Conservation (phyloP, 2,888 invertebrate genomes). For the Sialis lutaria region DNA sequence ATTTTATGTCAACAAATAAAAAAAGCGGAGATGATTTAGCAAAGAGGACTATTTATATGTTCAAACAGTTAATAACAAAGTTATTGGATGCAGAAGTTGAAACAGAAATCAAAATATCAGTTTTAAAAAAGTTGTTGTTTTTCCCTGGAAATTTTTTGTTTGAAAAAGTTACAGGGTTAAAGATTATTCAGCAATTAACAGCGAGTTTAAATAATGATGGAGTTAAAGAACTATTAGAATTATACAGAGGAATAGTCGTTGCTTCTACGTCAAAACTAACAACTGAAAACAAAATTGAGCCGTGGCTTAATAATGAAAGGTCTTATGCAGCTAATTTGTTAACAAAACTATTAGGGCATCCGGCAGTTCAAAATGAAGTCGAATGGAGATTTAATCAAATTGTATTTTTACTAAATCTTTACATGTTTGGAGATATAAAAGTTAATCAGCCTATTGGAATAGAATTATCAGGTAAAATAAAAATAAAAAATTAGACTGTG, state of each 20-base stretch:
- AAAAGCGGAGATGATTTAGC: slow-evolving; percentile 38
- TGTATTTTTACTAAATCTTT: slow-evolving; percentile 42
- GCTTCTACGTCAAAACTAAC: slow-evolving; percentile 33
- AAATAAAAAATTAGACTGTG: neutral
- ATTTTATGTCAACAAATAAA: neutral
- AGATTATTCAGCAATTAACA: slow-evolving; percentile 44
- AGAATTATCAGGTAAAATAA: slow-evolving; percentile 38
- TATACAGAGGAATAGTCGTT: slow-evolving; percentile 41
- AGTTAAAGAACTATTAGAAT: slow-evolving; percentile 40
- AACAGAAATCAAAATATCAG: slow-evolving; percentile 33
- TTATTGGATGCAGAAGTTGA: slow-evolving; percentile 30
- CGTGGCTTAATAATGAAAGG: slow-evolving; percentile 51
- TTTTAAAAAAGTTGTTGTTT: slow-evolving; percentile 44
- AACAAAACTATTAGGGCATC: slow-evolving; percentile 26
- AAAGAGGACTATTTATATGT: slow-evolving; percentile 36
- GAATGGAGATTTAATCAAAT: slow-evolving; percentile 50
- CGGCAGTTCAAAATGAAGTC: slow-evolving; percentile 27
- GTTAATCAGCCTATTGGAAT: slow-evolving; percentile 29
- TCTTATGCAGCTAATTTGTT: slow-evolving; percentile 43
- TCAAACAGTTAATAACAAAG: slow-evolving; percentile 30
- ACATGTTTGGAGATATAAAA: slow-evolving; percentile 37
- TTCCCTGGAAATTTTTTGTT: slow-evolving; percentile 56
- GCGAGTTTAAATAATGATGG: slow-evolving; percentile 38
- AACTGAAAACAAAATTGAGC: slow-evolving; percentile 26
- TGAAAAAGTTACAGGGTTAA: slow-evolving; percentile 50